Base-by-base conservation (phyloP, 1,140 invertebrate genomes). In the Zaprionus tsacasi region DNA sequence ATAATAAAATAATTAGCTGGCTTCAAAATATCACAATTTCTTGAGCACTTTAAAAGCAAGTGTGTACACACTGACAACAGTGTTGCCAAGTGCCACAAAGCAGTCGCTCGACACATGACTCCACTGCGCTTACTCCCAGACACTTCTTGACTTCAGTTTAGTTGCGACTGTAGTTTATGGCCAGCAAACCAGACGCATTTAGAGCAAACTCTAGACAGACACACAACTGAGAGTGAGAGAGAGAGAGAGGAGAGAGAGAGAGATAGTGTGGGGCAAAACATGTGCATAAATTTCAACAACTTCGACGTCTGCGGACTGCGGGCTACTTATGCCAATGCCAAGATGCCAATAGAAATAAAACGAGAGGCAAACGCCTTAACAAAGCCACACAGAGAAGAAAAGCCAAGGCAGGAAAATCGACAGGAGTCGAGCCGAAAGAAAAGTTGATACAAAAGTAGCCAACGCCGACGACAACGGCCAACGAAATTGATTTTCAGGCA, bases 401-500 rank as follows among this genome's bases (percentile, higher is more conserved):
- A 68, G 65, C 65, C 52, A 60, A 75, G 12, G 56, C 36, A 11
- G 33, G 33, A 38, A 35, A 55, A 33, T 27, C 40, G 21, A 43
- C 48, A 58, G n/a, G 40, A 45, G 40, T 15, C 40, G 13, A 48
- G 38, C 63, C 74, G 35, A 68, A 43, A 36, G 50, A 68, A 79
- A 81, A 66, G 11, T 75, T 78, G 64, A 76, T 75, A 70, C 76
- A 78, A 75, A 81, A 71, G 67, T 78, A 68, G 79, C 76, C 43
- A 50, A 7, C 60, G 63, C 27, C n/a, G 33, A 35, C 17, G 69
- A 27, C 56, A 40, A 43, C 38, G 67, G 70, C 60, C 65, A 81
- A 81, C 77, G 54, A 81, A 81, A 81, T 81, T 81, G 77, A 81
- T 81, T 81, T 81, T 81, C 79, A 79, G 77, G 61, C 79, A 79